These are phyloP conservation scores for Urocynchramus pylzowi DNA, from an alignment of 2,113 vertebrate genomes.

Conservation along the genomic window DNA sequence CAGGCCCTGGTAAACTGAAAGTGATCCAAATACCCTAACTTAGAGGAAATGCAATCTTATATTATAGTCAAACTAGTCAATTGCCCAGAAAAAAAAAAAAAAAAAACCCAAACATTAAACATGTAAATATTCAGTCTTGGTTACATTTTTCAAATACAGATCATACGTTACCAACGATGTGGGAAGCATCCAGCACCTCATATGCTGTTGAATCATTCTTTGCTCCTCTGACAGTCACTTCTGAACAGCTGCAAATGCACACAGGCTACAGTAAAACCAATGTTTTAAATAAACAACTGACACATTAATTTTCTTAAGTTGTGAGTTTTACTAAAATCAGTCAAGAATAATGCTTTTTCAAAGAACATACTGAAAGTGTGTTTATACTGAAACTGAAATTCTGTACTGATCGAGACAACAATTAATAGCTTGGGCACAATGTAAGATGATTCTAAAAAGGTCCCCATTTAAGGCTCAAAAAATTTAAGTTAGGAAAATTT, in stretches of 20 bases:
- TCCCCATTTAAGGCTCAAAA: background rate
- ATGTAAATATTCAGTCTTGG: background rate
- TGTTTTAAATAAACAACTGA: background rate
- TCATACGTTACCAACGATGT: background rate
- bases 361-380: background rate
- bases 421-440: background rate
- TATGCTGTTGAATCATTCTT: background rate
- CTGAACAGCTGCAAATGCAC: background rate
- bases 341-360: background rate
- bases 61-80: background rate
- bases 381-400: background rate
- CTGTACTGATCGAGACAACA: background rate
- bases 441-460: background rate
- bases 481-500: background rate
- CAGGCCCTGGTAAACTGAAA: background rate
- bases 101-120: background rate
- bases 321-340: background rate
- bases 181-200: background rate
- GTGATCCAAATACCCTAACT: background rate
- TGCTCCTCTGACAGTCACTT: background rate
- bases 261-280: background rate
- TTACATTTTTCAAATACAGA: background rate
- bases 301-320: background rate
- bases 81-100: background rate
- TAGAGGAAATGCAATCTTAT: background rate